phyloP scores from a whole-genome alignment of 2,113 vertebrate genomes.

The Zapus hudsonius region DNA sequence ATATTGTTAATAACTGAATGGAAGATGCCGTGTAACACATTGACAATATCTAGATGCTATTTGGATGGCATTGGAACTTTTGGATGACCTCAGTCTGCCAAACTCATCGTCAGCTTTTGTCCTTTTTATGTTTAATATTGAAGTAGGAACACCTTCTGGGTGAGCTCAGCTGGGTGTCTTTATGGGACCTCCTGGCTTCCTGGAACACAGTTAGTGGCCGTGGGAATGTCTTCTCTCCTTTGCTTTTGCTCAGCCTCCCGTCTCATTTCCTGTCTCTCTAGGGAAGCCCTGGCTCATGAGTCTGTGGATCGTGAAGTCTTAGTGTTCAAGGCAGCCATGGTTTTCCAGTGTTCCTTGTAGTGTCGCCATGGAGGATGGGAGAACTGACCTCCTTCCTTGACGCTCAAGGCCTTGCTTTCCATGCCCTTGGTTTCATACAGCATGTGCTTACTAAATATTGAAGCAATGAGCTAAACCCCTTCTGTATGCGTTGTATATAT shows the following conservation, averaged over 20 bases:
- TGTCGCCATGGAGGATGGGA: neutral
- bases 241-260: neutral
- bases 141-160: neutral
- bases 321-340: neutral
- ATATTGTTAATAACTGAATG: neutral
- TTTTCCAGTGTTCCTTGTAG: neutral
- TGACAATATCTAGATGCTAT: neutral
- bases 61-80: slow-evolving; percentile 2
- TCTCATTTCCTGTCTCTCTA: neutral
- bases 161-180: neutral
- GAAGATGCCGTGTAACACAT: neutral
- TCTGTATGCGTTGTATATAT: slow-evolving; percentile 8
- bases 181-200: neutral
- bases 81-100: neutral
- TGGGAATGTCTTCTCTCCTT: neutral
- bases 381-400: neutral
- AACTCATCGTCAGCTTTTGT: neutral
- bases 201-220: neutral
- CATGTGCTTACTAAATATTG: slow-evolving; percentile 12
- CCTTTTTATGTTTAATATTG: neutral
- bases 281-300: neutral
- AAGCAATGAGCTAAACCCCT: neutral
- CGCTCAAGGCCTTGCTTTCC: neutral
- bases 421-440: neutral
- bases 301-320: neutral